Evolutionary conservation across 2,113 vertebrate genomes (phyloP).

Genomic region (Casuarius casuarius): DNA sequence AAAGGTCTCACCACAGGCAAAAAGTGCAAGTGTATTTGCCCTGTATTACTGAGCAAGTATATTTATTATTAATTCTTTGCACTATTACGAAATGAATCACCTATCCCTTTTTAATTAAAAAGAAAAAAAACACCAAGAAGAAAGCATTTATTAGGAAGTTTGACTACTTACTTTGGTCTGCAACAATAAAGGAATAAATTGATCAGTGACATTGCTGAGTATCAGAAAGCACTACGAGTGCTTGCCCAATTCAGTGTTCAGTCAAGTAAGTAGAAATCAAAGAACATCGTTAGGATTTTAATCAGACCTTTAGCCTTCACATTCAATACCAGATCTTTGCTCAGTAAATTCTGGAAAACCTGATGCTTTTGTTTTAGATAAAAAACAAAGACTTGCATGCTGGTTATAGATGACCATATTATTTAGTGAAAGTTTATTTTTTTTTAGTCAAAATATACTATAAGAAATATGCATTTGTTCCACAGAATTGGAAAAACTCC

Average conservation of each 20-base stretch:
- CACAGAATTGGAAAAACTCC: neutral
- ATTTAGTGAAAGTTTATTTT: neutral
- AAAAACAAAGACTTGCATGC: neutral
- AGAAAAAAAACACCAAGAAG: neutral
- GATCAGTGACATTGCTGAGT: conserved; percentile 15
- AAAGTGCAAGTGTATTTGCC: neutral
- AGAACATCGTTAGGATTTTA: conserved; percentile 49
- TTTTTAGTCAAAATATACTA: neutral
- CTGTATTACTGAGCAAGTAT: neutral
- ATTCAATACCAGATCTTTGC: neutral
- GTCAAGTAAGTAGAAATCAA: conserved; percentile 56
- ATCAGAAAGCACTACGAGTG: neutral
- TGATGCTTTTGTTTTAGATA: neutral
- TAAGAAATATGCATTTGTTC: neutral
- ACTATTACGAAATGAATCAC: neutral
- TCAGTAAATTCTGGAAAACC: conserved; percentile 1
- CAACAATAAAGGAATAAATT: conserved; percentile 1
- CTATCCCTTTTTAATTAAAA: neutral
- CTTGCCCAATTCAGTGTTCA: conserved; percentile 19
- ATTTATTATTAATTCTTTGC: neutral
- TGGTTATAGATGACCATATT: rapidly evolving
- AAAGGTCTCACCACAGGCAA: neutral
- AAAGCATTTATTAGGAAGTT: neutral
- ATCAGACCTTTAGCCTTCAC: conserved; percentile 34
- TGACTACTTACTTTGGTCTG: neutral